Percentiles rank a stretch among this genome's conserved stretches.
These are phyloP conservation scores for Macaca mulatta DNA, from an alignment of 2,113 vertebrate species.

Conservation along the genomic window DNA sequence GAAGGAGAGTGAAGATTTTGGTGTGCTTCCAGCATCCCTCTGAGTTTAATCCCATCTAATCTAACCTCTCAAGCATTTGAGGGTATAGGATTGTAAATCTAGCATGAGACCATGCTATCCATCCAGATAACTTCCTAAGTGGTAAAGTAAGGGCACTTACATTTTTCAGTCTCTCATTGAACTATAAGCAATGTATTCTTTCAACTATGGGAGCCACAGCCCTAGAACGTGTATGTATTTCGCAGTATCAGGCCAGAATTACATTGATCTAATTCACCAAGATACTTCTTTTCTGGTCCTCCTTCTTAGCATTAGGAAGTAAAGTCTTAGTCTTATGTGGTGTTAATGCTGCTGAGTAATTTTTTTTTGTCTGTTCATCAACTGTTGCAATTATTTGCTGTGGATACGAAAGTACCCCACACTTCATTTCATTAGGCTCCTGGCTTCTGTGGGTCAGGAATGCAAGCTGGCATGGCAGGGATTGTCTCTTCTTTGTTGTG, in stretches of 20 bases:
- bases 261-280: not conserved
- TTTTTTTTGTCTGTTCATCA: not conserved
- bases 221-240: not conserved
- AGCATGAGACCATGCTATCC: not conserved
- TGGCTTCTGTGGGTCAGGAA: not conserved
- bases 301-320: not conserved
- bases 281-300: not conserved
- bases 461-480: not conserved
- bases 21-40: conserved; percentile 41
- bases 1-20: conserved; percentile 59
- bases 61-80: conserved; percentile 8
- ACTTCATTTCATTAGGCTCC: not conserved
- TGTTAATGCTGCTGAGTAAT: not conserved
- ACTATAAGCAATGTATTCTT: not conserved
- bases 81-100: conserved; percentile 8
- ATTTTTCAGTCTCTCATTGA: not conserved
- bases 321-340: not conserved
- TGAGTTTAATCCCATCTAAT: conserved; percentile 45
- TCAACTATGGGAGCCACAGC: not conserved
- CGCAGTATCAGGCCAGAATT: not conserved
- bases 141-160: not conserved
- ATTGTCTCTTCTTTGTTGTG: not conserved
- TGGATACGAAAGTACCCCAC: not conserved
- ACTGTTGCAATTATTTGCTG: not conserved
- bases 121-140: not conserved